These are phyloP conservation scores for Apocheima hispidaria DNA, from an alignment of 2,888 invertebrate genomes.

Conservation along the genomic window DNA sequence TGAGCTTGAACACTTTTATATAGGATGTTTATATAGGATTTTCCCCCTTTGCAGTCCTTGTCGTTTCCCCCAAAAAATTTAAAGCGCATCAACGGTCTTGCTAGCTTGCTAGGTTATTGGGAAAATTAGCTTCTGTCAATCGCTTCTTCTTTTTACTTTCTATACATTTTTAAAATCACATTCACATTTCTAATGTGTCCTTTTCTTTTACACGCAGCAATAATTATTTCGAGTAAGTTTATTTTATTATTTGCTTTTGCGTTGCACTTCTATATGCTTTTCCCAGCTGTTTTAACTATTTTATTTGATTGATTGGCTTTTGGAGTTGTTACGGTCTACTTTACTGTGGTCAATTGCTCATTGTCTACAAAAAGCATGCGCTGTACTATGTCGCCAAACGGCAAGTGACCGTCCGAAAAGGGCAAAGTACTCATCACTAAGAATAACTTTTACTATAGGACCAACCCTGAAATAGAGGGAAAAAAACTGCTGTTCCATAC, in stretches of 20 bases:
- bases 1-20: slow-evolving; percentile 56
- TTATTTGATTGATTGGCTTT: not conserved
- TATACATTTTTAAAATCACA: slow-evolving; percentile 11
- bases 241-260: slow-evolving; percentile 45
- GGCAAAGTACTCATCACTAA: too few species aligned
- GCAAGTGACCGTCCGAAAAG: too few species aligned
- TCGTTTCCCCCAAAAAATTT: not conserved
- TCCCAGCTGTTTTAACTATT: slow-evolving; percentile 7
- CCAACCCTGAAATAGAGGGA: too few species aligned
- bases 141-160: slow-evolving; percentile 6
- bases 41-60: too few species aligned
- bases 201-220: slow-evolving; percentile 81
- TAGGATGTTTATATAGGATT: too few species aligned
- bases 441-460: too few species aligned
- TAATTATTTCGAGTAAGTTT: slow-evolving; percentile 82
- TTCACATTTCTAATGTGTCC: slow-evolving; percentile 49
- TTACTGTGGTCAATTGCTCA: too few species aligned
- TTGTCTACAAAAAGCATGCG: too few species aligned
- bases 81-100: not conserved
- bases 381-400: too few species aligned
- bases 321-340: too few species aligned
- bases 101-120: not conserved
- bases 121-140: not conserved
- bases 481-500: too few species aligned
- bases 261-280: slow-evolving; percentile 19